phyloP scores from a whole-genome alignment of 2,113 vertebrate genomes.

The Acinonyx jubatus region DNA sequence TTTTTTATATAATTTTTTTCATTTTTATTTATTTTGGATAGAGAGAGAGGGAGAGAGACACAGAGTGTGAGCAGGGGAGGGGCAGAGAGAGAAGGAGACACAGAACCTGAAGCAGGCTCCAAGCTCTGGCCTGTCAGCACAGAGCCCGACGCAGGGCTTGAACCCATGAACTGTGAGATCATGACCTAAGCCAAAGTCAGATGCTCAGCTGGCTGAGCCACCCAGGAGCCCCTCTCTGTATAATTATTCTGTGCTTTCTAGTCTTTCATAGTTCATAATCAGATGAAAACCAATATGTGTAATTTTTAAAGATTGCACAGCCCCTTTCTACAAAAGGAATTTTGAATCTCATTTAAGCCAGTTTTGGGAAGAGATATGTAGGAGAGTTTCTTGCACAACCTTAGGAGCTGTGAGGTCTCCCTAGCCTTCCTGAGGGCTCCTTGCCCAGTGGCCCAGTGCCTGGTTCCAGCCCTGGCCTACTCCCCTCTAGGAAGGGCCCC shows the following conservation, averaged over 20 bases:
- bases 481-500: neutral
- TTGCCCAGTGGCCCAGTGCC: neutral
- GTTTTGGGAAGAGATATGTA: neutral
- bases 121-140: too few relatives aligned
- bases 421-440: neutral
- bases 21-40: too few relatives aligned
- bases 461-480: neutral
- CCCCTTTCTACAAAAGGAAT: neutral
- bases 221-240: too few relatives aligned
- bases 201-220: too few relatives aligned
- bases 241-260: constrained; percentile 23
- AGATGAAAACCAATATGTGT: constrained; percentile 26
- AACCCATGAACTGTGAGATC: too few relatives aligned
- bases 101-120: too few relatives aligned
- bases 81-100: too few relatives aligned
- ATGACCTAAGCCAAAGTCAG: too few relatives aligned
- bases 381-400: neutral
- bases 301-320: neutral
- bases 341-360: neutral
- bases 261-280: neutral
- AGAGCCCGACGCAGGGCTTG: too few relatives aligned
- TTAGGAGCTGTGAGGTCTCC: neutral
- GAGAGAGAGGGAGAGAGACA: too few relatives aligned
- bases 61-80: too few relatives aligned
- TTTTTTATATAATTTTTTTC: neutral